phyloP scores from a whole-genome alignment of 2,888 invertebrate genomes.

The Actias luna region DNA sequence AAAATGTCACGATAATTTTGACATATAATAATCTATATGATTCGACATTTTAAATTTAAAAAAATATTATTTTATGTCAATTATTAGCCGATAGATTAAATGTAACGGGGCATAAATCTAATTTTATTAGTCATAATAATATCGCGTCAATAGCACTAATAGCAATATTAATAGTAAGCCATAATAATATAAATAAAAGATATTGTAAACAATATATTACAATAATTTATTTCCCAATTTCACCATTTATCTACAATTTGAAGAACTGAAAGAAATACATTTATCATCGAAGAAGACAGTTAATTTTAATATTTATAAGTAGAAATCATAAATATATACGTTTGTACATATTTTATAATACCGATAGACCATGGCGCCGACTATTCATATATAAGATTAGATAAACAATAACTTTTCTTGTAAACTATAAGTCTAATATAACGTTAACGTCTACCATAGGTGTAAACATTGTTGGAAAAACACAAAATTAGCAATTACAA shows the following conservation, averaged over 20 bases:
- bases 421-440: neutral
- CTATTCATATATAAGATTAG: neutral
- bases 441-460: neutral
- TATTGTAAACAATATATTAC: neutral
- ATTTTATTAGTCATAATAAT: no score
- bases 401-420: neutral
- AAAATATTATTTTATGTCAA: neutral
- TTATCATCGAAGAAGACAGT: neutral
- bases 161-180: no score
- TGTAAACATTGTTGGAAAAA: conserved; percentile 14
- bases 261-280: neutral
- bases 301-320: neutral
- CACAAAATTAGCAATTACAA: conserved; percentile 49
- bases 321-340: neutral
- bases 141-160: no score
- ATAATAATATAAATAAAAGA: neutral
- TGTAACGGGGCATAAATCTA: neutral
- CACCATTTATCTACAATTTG: neutral
- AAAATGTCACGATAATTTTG: neutral
- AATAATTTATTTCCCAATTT: neutral
- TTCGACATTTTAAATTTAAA: neutral
- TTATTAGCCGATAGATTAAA: neutral
- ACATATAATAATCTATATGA: neutral
- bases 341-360: neutral
- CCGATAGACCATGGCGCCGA: neutral